phyloP scores from a whole-genome alignment of 2,797 vertebrate genomes.

The Pogonophryne albipinna region DNA sequence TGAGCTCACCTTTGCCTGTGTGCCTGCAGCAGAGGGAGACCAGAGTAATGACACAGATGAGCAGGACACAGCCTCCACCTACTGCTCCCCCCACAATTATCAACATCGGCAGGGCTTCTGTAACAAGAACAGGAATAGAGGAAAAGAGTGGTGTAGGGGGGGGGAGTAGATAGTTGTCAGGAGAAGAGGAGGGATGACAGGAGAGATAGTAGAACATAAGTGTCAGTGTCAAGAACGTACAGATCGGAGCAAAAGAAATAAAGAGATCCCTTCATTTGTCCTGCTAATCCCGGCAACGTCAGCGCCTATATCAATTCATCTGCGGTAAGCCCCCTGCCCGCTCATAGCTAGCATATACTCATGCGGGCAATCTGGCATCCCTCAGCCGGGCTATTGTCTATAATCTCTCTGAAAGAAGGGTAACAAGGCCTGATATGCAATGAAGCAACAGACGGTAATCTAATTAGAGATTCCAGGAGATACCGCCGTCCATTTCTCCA shows the following conservation, averaged over 20 bases:
- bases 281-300: slow-evolving; percentile 63
- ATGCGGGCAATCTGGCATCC: slow-evolving; percentile 54
- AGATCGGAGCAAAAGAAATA: slow-evolving; percentile 53
- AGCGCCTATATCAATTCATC: slow-evolving; percentile 67
- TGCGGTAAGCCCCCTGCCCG: slow-evolving; percentile 46
- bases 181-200: slow-evolving; percentile 36
- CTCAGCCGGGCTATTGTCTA: slow-evolving; percentile 80
- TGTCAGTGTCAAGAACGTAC: slow-evolving; percentile 44
- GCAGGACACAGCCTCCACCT: slow-evolving; percentile 85
- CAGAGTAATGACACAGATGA: slow-evolving; percentile 87
- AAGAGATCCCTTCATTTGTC: slow-evolving; percentile 59
- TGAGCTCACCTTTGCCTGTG: slow-evolving; percentile 90
- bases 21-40: slow-evolving; percentile 90
- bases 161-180: slow-evolving; percentile 38
- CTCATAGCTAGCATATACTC: slow-evolving; percentile 58
- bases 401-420: slow-evolving; percentile 84
- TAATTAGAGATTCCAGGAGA: slow-evolving; percentile 89
- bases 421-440: slow-evolving; percentile 87
- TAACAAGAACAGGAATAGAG: slow-evolving; percentile 28
- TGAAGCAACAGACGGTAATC: slow-evolving; percentile 87
- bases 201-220: slow-evolving; percentile 34
- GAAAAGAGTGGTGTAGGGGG: neutral
- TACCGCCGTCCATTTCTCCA: slow-evolving; percentile 76
- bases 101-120: slow-evolving; percentile 89
- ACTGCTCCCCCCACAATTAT: slow-evolving; percentile 87